phyloP scores from a whole-genome alignment of 2,888 invertebrate species.

The Psococerastis gibbosa region DNA sequence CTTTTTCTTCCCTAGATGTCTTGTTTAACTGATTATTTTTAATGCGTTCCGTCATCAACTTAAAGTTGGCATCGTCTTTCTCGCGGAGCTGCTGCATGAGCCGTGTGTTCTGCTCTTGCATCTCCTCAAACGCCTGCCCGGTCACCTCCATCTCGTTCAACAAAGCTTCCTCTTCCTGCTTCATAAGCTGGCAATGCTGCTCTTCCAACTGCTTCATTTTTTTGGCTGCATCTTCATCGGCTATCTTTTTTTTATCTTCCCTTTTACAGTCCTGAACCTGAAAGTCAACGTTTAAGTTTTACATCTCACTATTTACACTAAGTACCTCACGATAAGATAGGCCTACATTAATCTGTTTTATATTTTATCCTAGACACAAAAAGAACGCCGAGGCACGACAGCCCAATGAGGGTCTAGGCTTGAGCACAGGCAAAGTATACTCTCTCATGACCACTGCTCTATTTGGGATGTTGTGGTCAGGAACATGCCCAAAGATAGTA shows the following conservation, averaged over 20 bases:
- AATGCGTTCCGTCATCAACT: constrained; percentile 92
- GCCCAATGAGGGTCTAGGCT: too few species aligned
- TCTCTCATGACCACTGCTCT: too few species aligned
- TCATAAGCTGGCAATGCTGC: constrained; percentile 77
- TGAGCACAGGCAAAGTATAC: too few species aligned
- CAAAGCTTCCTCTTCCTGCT: constrained; percentile 91
- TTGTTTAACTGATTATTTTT: constrained; percentile 93
- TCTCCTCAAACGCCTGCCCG: constrained; percentile 96
- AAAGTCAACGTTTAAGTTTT: too few species aligned
- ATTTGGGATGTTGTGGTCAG: too few species aligned
- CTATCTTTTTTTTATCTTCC: constrained; percentile 73
- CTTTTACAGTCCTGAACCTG: constrained; percentile 62
- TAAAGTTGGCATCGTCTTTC: constrained; percentile 96
- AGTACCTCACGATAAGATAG: too few species aligned
- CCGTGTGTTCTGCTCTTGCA: constrained; percentile 95
- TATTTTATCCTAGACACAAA: too few species aligned
- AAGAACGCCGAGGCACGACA: too few species aligned
- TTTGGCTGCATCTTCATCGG: constrained; percentile 84
- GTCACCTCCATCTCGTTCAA: constrained; percentile 98
- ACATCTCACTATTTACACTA: too few species aligned
- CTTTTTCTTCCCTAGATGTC: constrained; percentile 83
- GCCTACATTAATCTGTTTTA: too few species aligned
- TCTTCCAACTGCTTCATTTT: constrained; percentile 92
- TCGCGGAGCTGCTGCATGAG: constrained; percentile 88
- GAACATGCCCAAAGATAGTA: too few species aligned